Evolutionary conservation across 2,888 invertebrate species (phyloP), one percentile per base, ranked within the genome.

Genomic region (Phragmatobia fuliginosa): DNA sequence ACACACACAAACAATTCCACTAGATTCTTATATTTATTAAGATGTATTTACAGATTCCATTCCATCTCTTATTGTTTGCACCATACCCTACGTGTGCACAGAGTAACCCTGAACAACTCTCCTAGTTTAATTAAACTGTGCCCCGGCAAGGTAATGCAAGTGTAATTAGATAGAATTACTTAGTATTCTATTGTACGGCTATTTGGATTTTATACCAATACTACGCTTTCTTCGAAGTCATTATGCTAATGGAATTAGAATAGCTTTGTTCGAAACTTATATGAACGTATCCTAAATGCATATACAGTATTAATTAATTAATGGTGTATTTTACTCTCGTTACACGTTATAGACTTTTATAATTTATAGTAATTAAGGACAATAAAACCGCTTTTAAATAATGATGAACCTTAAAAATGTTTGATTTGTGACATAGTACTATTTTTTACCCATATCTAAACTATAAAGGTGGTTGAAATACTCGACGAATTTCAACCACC

Each of bases 51-150:
- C 6, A 2, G 5, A 5, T 56, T 56, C 14, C 28, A 56, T 52
- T 4, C 28, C 56, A 5, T 66, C 62, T 62, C 62, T 67, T 10
- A 28, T 11, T 14, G 16, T 38, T 66, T 66, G 10, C 11, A 65
- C 49, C 68, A 60, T n/a, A 59, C 25, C 52, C 32, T 67, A 66
- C 63, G 65, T 72, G 71, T 72, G 68, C 66, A 65, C 49, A 69
- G 70, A 70, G 41, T 72, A 69, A 62, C 75, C 77, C 74, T 78
- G 76, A 76, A 72, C 70, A 71, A 76, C 71, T 79, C 71, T 67
- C 72, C 74, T 77, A 74, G 68, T 81, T 81, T 84, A 82, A 84
- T 85, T 85, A 85, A 84, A 79, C 75, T 75, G 75, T 72, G 71
- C 72, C 74, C 75, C 49, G 49, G 73, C 62, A 68, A 77, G 73